These are phyloP conservation scores for Camponotus vicinus DNA, from an alignment of 1,140 invertebrate species.

Conservation along the genomic window DNA sequence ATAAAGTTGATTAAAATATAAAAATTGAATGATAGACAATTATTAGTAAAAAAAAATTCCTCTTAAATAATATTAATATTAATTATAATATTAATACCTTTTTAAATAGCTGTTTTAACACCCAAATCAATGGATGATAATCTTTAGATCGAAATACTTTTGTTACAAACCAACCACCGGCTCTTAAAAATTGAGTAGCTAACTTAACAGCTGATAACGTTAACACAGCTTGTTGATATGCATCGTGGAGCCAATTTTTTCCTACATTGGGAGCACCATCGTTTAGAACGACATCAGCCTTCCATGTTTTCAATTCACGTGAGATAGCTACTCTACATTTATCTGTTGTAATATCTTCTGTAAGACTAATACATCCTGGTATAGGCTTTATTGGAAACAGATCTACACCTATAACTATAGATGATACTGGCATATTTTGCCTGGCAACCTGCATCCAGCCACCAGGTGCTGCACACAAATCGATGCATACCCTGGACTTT, in stretches of 20 bases:
- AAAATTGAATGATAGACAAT: neutral
- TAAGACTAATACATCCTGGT: slow-evolving; percentile 94
- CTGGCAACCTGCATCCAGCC: slow-evolving; percentile 99
- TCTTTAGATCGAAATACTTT: slow-evolving; percentile 99
- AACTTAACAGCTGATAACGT: slow-evolving; percentile 97
- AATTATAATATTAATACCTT: slow-evolving; percentile 85
- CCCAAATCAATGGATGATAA: slow-evolving; percentile 97
- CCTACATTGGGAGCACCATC: slow-evolving; percentile 99
- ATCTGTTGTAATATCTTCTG: slow-evolving; percentile 98
- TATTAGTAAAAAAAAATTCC: neutral
- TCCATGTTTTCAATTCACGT: slow-evolving; percentile 97
- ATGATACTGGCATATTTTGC: slow-evolving; percentile 99
- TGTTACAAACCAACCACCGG: slow-evolving; percentile 99
- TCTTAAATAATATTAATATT: slow-evolving; percentile 1
- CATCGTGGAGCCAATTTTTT: slow-evolving; percentile 98
- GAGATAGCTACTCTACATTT: slow-evolving; percentile 93
- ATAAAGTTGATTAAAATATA: slow-evolving; percentile 12
- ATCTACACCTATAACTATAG: slow-evolving; percentile 98
- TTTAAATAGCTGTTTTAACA: slow-evolving; percentile 98
- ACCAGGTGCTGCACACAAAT: slow-evolving; percentile 99
- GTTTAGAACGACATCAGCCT: slow-evolving; percentile 98
- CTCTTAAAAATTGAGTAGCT: slow-evolving; percentile 95
- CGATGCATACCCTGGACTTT: slow-evolving; percentile 97
- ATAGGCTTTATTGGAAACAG: slow-evolving; percentile 98
- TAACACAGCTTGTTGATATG: slow-evolving; percentile 96